Conservation (phyloP, 2,113 vertebrate species). For the Gymnorhina tibicen region DNA sequence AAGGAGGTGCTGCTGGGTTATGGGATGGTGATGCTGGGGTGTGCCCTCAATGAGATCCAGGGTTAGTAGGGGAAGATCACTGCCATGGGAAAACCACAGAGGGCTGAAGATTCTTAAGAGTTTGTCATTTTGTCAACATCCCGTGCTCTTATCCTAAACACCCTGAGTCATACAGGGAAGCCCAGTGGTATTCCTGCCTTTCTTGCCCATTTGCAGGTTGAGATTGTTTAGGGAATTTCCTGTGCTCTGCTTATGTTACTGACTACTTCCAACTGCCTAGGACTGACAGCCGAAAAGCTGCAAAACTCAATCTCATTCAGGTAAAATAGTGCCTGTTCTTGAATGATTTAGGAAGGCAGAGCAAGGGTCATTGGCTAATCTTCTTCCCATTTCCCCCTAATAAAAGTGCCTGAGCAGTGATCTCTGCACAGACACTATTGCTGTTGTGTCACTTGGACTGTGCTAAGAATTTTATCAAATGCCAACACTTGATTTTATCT, state of each 20-base stretch:
- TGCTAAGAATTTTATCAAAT: not conserved
- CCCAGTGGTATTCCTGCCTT: not conserved
- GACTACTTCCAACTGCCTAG: not conserved
- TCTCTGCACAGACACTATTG: not conserved
- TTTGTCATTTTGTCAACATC: not conserved
- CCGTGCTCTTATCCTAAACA: no score
- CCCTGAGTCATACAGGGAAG: fast-evolving
- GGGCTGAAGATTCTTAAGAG: not conserved
- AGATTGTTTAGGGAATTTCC: not conserved
- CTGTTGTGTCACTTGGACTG: not conserved
- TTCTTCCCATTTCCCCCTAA: not conserved
- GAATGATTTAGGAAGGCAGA: not conserved
- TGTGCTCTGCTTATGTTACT: not conserved
- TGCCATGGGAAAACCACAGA: not conserved
- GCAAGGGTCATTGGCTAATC: not conserved
- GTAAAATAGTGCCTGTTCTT: not conserved
- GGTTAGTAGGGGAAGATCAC: not conserved
- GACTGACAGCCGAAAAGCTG: not conserved
- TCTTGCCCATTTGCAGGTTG: not conserved
- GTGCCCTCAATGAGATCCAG: not conserved
- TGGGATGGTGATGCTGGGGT: not conserved
- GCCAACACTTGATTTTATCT: not conserved
- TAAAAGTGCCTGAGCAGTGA: not conserved
- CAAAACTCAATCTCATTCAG: not conserved
- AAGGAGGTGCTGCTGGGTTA: not conserved